Base-by-base conservation (phyloP, 2,797 vertebrate genomes). In the Telmatherina bonti region DNA sequence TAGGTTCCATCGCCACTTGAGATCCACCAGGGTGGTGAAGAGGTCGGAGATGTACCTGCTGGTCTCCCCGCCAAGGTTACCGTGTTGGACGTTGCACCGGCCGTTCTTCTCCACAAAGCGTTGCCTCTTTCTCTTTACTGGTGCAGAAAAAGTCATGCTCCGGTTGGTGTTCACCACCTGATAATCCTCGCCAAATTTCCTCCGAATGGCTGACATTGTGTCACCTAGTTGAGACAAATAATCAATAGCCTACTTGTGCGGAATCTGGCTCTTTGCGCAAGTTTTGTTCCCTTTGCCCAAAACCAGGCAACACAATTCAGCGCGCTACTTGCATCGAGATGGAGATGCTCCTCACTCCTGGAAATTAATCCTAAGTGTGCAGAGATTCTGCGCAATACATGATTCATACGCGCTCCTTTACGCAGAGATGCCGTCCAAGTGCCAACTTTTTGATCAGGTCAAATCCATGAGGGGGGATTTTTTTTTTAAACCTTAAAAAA, bases 1-100 rank as follows among this genome's bases (percentile, higher is more conserved):
- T n/a, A 97, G 90, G 90, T 97, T 97, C 96, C 96, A 97, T 52
- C 96, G 94, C 96, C 96, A 97, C 92, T 96, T 97, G 27, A 97
- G 94, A 67, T 97, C 96, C 89, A 97, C 96, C 74, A 97, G 85
- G 1, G 96, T 97, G 81, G 96, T 97, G 92, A 97, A 97, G 45
- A 97, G 90, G 35, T 97, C 96, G 0, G 96, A 96, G 56, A 97
- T 92, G 88, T 97, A 97, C 24, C 96, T 91, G 89, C 96, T 96
- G 58, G 92, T 96, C 91, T 97, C 96, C 0, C 96, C 95, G 1
- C 96, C 96, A 79, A 97, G 94, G 93, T 97, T 97, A 4, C 96
- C 96, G 70, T 97, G 96, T 61, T 97, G 96, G 47, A 97, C 96
- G 2, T 97, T 97, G 87, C 96, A 97, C 74, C 95, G 96, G 13